Conservation (phyloP, 1,140 invertebrate species). For the Habropoda laboriosa region DNA sequence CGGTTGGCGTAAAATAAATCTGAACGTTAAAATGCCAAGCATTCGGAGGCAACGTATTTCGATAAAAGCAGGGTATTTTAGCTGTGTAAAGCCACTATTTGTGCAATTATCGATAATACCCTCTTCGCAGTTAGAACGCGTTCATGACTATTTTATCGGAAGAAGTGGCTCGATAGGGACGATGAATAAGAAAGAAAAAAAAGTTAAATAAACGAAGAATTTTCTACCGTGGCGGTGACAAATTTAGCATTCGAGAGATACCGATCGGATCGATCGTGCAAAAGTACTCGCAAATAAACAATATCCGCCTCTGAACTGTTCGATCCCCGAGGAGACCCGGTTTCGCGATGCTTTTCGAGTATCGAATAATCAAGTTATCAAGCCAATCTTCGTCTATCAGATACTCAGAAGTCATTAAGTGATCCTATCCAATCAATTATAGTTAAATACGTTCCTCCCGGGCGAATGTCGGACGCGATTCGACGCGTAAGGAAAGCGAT, state of each 20-base stretch:
- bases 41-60: neutral
- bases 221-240: neutral
- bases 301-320: neutral
- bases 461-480: neutral
- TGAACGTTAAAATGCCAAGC: too few species aligned
- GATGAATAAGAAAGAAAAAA: neutral
- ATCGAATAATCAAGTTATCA: conserved; percentile 20
- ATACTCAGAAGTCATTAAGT: neutral
- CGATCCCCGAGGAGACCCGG: neutral
- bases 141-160: neutral
- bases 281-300: neutral
- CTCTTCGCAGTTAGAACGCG: neutral
- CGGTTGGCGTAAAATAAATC: too few species aligned
- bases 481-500: neutral
- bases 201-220: conserved; percentile 1
- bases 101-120: neutral
- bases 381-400: conserved; percentile 8
- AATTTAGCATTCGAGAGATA: neutral
- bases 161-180: neutral
- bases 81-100: neutral
- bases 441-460: too few species aligned
- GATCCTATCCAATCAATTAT: conserved; percentile 13
- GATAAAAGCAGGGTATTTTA: neutral
- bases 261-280: neutral
- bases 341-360: neutral